Evolutionary conservation across 2,888 invertebrate genomes (phyloP).

Genomic region (Caenorhabditis panamensis): DNA sequence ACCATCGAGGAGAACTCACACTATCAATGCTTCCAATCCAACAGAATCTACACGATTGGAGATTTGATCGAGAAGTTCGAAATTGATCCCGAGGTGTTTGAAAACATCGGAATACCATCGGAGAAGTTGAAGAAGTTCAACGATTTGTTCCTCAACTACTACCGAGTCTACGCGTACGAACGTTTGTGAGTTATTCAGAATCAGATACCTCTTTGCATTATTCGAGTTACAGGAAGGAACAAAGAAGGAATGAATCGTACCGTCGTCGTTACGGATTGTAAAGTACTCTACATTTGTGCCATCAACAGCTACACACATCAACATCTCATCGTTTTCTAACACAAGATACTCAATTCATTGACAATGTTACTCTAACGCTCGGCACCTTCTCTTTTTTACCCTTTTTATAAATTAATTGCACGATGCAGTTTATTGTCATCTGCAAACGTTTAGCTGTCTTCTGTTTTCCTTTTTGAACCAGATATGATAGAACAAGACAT

Average conservation of each 20-base stretch:
- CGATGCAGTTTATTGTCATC: too few species aligned
- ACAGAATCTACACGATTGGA: neutral
- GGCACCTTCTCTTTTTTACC: neutral
- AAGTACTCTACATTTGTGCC: too few species aligned
- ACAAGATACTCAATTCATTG: neutral
- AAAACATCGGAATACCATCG: constrained; percentile 13
- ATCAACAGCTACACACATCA: too few species aligned
- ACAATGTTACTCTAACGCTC: neutral
- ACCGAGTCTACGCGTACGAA: constrained; percentile 2
- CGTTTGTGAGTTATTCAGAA: neutral
- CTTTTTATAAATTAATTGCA: neutral
- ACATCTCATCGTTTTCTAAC: neutral
- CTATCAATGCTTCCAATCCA: neutral
- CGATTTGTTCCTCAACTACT: constrained; percentile 27
- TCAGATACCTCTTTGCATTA: neutral
- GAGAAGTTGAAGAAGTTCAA: neutral
- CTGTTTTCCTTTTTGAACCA: too few species aligned
- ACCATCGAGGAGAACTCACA: neutral
- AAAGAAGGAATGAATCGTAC: neutral
- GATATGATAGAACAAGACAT: too few species aligned
- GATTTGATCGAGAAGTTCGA: constrained; percentile 28
- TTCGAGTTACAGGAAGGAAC: neutral
- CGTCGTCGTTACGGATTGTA: too few species aligned
- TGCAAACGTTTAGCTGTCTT: too few species aligned
- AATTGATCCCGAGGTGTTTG: constrained; percentile 6